A percentile compares a stretch with the other conserved stretches of the same genome.
Conservation (phyloP, 2,797 vertebrate genomes). For the Salmo trutta region DNA sequence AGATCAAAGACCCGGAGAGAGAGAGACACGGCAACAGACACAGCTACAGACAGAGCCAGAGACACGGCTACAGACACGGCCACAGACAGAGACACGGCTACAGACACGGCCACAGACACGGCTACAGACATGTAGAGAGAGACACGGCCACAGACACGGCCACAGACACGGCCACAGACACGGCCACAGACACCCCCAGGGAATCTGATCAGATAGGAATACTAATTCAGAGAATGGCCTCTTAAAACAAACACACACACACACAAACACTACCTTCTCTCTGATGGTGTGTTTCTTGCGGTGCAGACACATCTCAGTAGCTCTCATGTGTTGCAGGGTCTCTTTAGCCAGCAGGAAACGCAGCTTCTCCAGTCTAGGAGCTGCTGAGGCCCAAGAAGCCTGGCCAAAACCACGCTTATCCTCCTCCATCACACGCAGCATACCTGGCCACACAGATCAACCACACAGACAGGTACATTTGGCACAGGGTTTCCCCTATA, state of each 20-base stretch:
- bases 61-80: too few relatives aligned
- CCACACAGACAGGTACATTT: background rate
- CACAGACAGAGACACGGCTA: too few relatives aligned
- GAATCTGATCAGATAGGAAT: constrained; percentile 57
- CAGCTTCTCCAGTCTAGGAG: constrained; percentile 86
- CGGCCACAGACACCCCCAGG: constrained; percentile 22
- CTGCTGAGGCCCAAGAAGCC: constrained; percentile 85
- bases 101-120: too few relatives aligned
- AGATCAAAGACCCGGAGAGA: constrained; percentile 55
- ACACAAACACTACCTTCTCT: constrained; percentile 67
- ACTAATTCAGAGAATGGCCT: constrained; percentile 33
- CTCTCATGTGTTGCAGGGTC: constrained; percentile 89
- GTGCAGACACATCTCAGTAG: constrained; percentile 87
- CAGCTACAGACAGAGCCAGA: too few relatives aligned
- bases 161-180: too few relatives aligned
- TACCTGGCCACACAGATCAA: constrained; percentile 35
- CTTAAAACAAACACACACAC: too few relatives aligned
- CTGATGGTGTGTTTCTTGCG: constrained; percentile 81
- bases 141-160: too few relatives aligned
- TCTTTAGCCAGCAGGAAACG: constrained; percentile 88
- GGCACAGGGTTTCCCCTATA: too few relatives aligned
- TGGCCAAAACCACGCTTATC: constrained; percentile 86
- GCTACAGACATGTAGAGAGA: too few relatives aligned
- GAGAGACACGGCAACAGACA: background rate
- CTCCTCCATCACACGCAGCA: constrained; percentile 90